Conservation (phyloP, 2,113 vertebrate genomes). For the Hystrix brachyura region DNA sequence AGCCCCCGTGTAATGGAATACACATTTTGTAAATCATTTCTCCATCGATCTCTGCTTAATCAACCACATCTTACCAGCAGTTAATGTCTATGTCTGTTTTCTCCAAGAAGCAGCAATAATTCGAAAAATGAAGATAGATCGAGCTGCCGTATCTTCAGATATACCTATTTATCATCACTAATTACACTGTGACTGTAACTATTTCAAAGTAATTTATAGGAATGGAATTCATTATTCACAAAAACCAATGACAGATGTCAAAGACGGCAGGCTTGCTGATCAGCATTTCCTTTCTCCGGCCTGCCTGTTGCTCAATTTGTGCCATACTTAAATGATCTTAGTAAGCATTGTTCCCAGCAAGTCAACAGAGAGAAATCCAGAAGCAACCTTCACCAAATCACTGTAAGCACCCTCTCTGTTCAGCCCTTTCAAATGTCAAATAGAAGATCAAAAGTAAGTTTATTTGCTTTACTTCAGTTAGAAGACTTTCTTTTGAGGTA, state of each 20-base stretch:
- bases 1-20: background rate
- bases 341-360: background rate
- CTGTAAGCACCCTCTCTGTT: background rate
- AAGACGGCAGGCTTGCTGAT: slow-evolving; percentile 60
- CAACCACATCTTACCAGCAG: slow-evolving; percentile 20
- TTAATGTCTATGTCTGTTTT: slow-evolving; percentile 47
- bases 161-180: slow-evolving; percentile 80
- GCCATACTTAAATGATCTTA: background rate
- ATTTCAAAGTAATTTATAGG: slow-evolving; percentile 71
- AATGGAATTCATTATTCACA: slow-evolving; percentile 77
- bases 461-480: background rate
- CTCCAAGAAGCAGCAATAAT: slow-evolving; percentile 36
- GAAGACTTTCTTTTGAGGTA: slow-evolving; percentile 36
- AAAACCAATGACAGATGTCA: slow-evolving; percentile 68
- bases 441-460: slow-evolving; percentile 1
- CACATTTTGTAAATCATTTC: slow-evolving; percentile 56
- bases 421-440: slow-evolving; percentile 26
- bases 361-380: background rate
- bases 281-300: slow-evolving; percentile 55
- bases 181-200: slow-evolving; percentile 67
- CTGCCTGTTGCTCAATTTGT: slow-evolving; percentile 20
- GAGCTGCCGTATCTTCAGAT: slow-evolving; percentile 36
- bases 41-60: background rate
- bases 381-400: background rate
- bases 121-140: slow-evolving; percentile 76